These are phyloP conservation scores for Sphaeramia orbicularis DNA, from an alignment of 2,797 vertebrate species.

Conservation along the genomic window DNA sequence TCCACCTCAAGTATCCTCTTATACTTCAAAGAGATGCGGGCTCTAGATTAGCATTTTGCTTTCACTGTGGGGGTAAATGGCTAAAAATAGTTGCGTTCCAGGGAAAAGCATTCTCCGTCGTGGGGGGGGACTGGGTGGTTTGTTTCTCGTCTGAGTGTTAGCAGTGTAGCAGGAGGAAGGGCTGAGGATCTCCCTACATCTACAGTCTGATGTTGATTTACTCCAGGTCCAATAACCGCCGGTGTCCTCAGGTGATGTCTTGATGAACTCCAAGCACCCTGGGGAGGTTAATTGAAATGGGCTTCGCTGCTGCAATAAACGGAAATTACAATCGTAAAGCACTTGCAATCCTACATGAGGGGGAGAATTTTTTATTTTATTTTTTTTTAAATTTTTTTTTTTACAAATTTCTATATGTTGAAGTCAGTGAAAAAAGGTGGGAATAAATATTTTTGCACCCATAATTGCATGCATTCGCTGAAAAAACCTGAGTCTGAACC, in stretches of 20 bases:
- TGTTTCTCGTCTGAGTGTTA: conserved; percentile 42
- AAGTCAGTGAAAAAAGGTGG: not conserved
- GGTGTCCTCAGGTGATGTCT: conserved; percentile 63
- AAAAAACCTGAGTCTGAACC: conserved; percentile 2
- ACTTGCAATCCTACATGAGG: conserved; percentile 1
- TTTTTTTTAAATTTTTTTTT: no score
- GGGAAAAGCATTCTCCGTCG: conserved; percentile 42
- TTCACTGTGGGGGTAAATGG: conserved; percentile 55
- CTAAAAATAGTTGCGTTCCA: conserved; percentile 79
- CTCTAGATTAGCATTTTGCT: conserved; percentile 81
- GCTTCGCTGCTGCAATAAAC: conserved; percentile 21
- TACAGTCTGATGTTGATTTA: conserved; percentile 38
- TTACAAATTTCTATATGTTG: not conserved
- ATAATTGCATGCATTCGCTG: not conserved
- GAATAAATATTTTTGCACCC: not conserved
- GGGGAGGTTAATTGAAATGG: conserved; percentile 59
- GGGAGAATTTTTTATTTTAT: no score
- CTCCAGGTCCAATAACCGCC: conserved; percentile 43
- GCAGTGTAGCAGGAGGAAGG: conserved; percentile 32
- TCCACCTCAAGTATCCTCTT: conserved; percentile 81
- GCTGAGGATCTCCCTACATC: conserved; percentile 21
- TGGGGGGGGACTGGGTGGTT: conserved; percentile 25
- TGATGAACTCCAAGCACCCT: conserved; percentile 59
- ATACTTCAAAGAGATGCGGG: conserved; percentile 84
- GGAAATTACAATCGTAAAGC: conserved; percentile 34